Conservation (phyloP, 2,113 vertebrate genomes). For the Entosphenus tridentatus region DNA sequence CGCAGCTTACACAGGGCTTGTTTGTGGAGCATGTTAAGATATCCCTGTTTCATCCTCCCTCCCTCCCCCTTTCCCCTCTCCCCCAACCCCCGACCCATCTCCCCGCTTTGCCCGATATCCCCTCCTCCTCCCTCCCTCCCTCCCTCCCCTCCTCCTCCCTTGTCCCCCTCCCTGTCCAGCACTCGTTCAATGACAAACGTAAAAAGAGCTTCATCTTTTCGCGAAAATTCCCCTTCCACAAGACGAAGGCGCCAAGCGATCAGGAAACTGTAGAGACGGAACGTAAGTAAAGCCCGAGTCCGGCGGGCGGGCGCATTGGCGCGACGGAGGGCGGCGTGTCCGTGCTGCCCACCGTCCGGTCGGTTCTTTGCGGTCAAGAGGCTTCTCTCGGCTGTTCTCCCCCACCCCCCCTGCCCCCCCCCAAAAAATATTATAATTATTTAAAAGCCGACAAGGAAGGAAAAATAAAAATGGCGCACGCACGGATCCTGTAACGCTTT, state of each 20-base stretch:
- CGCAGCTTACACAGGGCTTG: too few relatives aligned
- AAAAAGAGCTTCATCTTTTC: slow-evolving; percentile 99
- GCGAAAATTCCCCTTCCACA: slow-evolving; percentile 99
- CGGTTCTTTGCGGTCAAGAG: too few relatives aligned
- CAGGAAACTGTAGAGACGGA: slow-evolving; percentile 85
- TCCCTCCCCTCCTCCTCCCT: background rate
- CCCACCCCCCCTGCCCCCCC: too few relatives aligned
- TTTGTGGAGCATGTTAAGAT: too few relatives aligned
- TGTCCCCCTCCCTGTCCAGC: slow-evolving; percentile 13
- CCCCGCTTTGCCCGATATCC: background rate
- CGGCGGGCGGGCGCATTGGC: too few relatives aligned
- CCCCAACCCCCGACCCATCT: background rate
- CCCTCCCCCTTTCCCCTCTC: background rate
- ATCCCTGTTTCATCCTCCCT: background rate
- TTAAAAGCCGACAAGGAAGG: too few relatives aligned
- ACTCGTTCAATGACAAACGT: slow-evolving; percentile 99
- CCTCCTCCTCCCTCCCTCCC: slow-evolving; percentile 1
- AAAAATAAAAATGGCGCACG: too few relatives aligned
- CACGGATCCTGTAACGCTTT: too few relatives aligned
- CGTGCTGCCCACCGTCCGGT: too few relatives aligned
- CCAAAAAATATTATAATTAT: too few relatives aligned
- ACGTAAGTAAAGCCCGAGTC: slow-evolving; percentile 56
- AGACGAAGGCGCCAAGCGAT: slow-evolving; percentile 95
- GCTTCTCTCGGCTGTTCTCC: too few relatives aligned
- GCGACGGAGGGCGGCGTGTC: too few relatives aligned